These are phyloP conservation scores for Lagopus leucura DNA, from an alignment of 2,113 vertebrate genomes.

Conservation along the genomic window DNA sequence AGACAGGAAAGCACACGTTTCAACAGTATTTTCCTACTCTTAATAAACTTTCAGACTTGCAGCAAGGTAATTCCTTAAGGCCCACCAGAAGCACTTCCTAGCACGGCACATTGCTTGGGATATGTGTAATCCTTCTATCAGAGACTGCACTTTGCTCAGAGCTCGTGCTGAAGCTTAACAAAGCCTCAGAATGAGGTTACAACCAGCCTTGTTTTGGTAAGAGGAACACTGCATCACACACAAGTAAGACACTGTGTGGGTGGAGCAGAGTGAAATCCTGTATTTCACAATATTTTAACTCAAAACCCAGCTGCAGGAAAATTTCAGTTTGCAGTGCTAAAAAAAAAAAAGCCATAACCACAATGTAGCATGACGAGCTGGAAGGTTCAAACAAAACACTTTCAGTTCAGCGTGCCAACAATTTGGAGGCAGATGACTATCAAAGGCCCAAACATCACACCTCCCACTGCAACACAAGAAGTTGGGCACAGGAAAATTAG, in stretches of 20 bases:
- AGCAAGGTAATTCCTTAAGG: neutral
- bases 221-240: constrained; percentile 50
- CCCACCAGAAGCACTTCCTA: neutral
- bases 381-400: constrained; percentile 64
- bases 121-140: neutral
- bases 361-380: constrained; percentile 17
- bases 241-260: constrained; percentile 71
- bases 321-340: constrained; percentile 50
- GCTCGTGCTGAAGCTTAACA: neutral
- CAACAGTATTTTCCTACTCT: neutral
- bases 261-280: constrained; percentile 44
- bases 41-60: neutral
- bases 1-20: neutral
- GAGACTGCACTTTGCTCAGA: neutral
- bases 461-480: neutral
- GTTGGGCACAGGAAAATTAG: neutral
- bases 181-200: constrained; percentile 20
- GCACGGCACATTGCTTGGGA: neutral
- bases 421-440: constrained; percentile 34
- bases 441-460: neutral
- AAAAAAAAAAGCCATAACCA: constrained; percentile 25
- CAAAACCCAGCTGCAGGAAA: constrained; percentile 71
- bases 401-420: constrained; percentile 34
- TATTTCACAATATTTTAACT: constrained; percentile 78
- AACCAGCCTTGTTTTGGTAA: constrained; percentile 54